phyloP scores from a whole-genome alignment of 1,140 invertebrate genomes.

The Meloidogyne floridensis region DNA sequence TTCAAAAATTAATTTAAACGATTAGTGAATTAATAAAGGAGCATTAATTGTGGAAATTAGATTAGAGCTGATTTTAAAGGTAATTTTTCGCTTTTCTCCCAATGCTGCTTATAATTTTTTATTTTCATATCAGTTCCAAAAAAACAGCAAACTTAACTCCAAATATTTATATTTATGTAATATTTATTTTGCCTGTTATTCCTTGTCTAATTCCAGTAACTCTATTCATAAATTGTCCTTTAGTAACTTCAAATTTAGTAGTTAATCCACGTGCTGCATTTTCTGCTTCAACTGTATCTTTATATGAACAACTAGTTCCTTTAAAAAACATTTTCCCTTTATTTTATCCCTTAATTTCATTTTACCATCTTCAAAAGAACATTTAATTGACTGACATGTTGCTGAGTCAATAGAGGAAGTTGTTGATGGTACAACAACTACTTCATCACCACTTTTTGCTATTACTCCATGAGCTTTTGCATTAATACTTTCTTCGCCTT shows the following conservation, averaged over 20 bases:
- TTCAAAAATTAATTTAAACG: too few relatives aligned
- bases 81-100: too few relatives aligned
- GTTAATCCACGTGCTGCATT: constrained; percentile 58
- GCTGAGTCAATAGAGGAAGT: constrained; percentile 18
- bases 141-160: too few relatives aligned
- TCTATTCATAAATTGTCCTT: constrained; percentile 65
- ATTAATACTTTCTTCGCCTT: constrained; percentile 17
- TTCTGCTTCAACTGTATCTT: constrained; percentile 59
- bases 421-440: not conserved
- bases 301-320: constrained; percentile 60
- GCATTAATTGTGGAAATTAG: too few relatives aligned
- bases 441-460: not conserved
- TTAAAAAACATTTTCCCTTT: not conserved
- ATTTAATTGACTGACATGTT: constrained; percentile 56
- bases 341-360: not conserved
- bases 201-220: constrained; percentile 62
- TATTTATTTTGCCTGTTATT: constrained; percentile 44
- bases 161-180: too few relatives aligned
- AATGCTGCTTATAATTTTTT: too few relatives aligned
- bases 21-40: too few relatives aligned
- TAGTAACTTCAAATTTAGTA: constrained; percentile 60
- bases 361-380: constrained; percentile 60
- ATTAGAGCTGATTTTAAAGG: too few relatives aligned
- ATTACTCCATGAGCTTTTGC: constrained; percentile 11
- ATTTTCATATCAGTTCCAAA: not conserved